Conservation (phyloP, 1,140 invertebrate genomes). For the Zaprionus camerounensis region DNA sequence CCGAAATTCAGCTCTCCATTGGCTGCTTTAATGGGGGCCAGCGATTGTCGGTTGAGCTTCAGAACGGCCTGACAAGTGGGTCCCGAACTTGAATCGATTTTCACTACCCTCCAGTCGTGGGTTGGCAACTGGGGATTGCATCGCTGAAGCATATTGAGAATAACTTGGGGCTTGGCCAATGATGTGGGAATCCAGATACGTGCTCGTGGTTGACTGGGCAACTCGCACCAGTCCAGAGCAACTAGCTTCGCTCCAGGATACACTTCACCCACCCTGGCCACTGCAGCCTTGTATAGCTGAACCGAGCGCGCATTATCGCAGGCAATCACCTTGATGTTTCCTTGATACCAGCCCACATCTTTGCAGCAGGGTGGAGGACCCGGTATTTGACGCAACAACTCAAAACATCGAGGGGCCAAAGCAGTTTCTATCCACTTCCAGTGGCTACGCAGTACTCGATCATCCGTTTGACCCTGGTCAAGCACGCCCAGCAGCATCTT, state of each 20-base stretch:
- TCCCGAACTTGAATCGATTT: neutral
- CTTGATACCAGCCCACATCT: constrained; percentile 24
- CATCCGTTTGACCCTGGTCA: neutral
- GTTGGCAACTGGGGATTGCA: neutral
- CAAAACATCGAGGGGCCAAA: neutral
- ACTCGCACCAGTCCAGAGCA: constrained; percentile 4
- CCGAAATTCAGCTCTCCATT: constrained; percentile 9
- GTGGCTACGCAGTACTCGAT: neutral
- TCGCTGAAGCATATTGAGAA: constrained; percentile 6
- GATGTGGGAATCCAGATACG: constrained; percentile 1
- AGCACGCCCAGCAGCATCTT: constrained; percentile 5
- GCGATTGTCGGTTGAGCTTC: neutral
- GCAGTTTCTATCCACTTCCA: constrained; percentile 22
- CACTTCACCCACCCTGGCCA: constrained; percentile 1
- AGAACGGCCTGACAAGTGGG: neutral
- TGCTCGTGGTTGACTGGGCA: constrained; percentile 2
- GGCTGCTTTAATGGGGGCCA: neutral
- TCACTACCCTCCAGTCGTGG: constrained; percentile 3
- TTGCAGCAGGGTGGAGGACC: constrained; percentile 19
- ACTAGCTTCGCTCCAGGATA: constrained; percentile 18
- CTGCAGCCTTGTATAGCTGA: constrained; percentile 9
- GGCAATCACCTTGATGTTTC: constrained; percentile 14
- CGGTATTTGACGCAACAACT: neutral
- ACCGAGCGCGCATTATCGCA: constrained; percentile 11
- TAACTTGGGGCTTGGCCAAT: neutral